Base-by-base conservation (phyloP, 2,888 invertebrate genomes). In the Temnothorax ravouxi region DNA sequence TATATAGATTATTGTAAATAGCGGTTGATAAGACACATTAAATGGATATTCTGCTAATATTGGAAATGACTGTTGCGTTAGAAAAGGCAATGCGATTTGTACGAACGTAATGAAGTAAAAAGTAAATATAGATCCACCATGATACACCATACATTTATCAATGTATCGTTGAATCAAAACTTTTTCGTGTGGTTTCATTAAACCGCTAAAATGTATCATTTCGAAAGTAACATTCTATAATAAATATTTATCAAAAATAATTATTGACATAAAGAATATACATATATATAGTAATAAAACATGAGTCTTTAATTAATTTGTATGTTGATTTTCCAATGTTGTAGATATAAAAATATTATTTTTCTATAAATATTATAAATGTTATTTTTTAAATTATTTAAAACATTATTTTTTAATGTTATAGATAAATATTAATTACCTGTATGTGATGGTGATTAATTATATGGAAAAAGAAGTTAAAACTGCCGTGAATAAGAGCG, bases 11-110 rank as follows among this genome's bases (percentile, higher is more conserved):
- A 88, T 52, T 59, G 83, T 83, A 59, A 54, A 82, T 13, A 76
- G 47, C 18, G 64, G 64, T 44, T 66, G 64, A 25, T 44, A 1
- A 66, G 0, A 83, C 6, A 81, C 50, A 29, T 84, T 9, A 69
- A 89, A 89, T 11, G 89, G 87, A 81, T 87, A 89, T 18, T 84
- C 61, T 21, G 85, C 83, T 13, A 74, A 56, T 54, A 76, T 84
- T 18, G 88, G 88, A 74, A 89, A 83, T 62, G n/a, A 1, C 50
- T 50, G 50, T 5, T 50, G 4, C 18, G 50, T 50, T 50, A 50
- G 0, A 50, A 6, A 5, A 50, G 50, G 50, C 1, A 50, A 18
- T 18, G 5, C 5, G 1, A 54, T 2, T 1, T 13, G 8, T 13
- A 11, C 0, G 1, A 54, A 9, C 5, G 50, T 1, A 54, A 5